phyloP scores from a whole-genome alignment of 2,888 invertebrate genomes.

The Schizotus pectinicornis region DNA sequence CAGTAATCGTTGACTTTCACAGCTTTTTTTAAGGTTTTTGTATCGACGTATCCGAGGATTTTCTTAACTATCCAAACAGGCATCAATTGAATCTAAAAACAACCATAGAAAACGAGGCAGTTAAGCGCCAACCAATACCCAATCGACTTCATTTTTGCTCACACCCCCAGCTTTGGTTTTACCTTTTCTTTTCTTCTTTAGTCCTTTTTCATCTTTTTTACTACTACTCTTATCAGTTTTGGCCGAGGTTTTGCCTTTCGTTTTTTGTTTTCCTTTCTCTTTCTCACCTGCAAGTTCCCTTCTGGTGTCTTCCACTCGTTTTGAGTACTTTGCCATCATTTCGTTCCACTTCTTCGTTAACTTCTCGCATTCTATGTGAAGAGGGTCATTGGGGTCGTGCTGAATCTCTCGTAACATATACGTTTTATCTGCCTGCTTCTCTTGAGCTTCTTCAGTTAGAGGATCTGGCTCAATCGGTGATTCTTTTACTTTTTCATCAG shows the following conservation, averaged over 20 bases:
- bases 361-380: background rate
- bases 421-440: background rate
- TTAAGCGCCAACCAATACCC: conserved; percentile 11
- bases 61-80: conserved; percentile 45
- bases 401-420: background rate
- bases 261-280: conserved; percentile 13
- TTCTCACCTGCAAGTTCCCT: conserved; percentile 5
- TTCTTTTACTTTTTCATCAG: too few relatives aligned
- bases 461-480: background rate
- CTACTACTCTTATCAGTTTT: background rate
- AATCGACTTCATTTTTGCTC: conserved; percentile 11
- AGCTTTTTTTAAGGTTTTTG: conserved; percentile 34
- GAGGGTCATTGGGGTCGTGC: conserved; percentile 3
- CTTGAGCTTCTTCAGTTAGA: background rate
- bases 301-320: conserved; percentile 31
- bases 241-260: conserved; percentile 7
- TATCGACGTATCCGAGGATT: conserved; percentile 41
- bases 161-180: background rate
- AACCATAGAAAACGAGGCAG: background rate
- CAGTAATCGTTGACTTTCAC: conserved; percentile 43
- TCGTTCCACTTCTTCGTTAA: conserved; percentile 19
- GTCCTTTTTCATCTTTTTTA: background rate
- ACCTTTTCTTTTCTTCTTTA: background rate
- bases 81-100: conserved; percentile 37
- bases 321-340: conserved; percentile 13